Conservation (phyloP, 2,113 vertebrate genomes). For the Colossoma macropomum region DNA sequence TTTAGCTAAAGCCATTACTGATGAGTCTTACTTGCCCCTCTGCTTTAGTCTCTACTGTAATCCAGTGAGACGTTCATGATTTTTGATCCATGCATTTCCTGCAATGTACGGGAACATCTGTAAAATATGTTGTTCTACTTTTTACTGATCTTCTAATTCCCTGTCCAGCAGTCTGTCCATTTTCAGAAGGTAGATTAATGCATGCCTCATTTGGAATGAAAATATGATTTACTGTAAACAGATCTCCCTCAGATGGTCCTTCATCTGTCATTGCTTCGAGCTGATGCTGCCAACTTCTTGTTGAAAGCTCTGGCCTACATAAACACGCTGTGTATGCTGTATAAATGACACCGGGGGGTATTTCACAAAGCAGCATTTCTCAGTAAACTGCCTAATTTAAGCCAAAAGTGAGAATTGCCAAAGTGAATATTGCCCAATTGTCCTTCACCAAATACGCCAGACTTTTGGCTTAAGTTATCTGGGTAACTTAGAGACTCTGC, state of each 20-base stretch:
- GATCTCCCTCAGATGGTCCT: neutral
- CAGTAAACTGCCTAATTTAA: neutral
- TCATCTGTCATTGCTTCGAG: neutral
- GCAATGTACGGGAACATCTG: neutral
- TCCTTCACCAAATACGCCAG: neutral
- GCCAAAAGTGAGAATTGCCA: neutral
- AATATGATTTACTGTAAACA: neutral
- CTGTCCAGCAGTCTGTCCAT: no score
- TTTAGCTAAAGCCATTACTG: neutral
- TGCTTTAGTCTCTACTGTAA: neutral
- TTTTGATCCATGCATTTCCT: neutral
- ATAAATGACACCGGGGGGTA: neutral
- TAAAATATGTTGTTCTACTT: neutral
- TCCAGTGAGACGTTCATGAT: neutral
- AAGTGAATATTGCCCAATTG: neutral
- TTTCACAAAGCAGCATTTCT: neutral
- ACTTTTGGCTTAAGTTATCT: neutral
- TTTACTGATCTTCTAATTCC: neutral
- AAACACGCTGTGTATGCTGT: neutral
- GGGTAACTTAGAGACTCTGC: neutral
- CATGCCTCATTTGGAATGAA: neutral
- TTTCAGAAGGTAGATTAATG: neutral
- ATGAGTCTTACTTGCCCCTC: neutral
- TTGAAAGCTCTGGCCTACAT: neutral
- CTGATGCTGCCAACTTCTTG: neutral